Percentiles rank a stretch among this genome's conserved stretches.
Conservation (phyloP, 2,797 vertebrate species). For the Hydrocynus forskahlii region DNA sequence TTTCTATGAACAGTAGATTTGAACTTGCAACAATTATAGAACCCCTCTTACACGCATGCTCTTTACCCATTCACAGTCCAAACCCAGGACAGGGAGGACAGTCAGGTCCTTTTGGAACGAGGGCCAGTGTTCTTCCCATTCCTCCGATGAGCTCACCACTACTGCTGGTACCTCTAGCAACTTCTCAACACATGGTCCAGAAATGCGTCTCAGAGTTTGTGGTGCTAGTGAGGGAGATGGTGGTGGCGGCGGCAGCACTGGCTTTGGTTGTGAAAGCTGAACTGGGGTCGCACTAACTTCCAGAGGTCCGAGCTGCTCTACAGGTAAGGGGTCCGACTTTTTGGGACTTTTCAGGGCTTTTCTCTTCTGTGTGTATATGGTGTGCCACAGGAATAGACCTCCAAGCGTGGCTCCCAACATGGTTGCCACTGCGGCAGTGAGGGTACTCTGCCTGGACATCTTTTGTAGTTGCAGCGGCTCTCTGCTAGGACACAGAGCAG, state of each 20-base stretch:
- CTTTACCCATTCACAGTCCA: conserved; percentile 99
- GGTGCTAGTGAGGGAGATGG: neutral
- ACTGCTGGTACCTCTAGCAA: conserved; percentile 79
- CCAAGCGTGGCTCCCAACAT: conserved; percentile 85
- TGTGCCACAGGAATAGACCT: conserved; percentile 87
- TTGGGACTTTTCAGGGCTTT: conserved; percentile 55
- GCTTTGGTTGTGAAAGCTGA: conserved; percentile 5
- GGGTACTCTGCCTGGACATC: conserved; percentile 84
- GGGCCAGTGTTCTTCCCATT: conserved; percentile 87
- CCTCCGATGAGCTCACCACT: conserved; percentile 81
- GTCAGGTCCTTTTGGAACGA: conserved; percentile 83
- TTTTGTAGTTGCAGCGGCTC: conserved; percentile 24
- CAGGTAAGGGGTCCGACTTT: conserved; percentile 47
- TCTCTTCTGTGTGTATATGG: conserved; percentile 75
- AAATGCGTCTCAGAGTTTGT: conserved; percentile 40
- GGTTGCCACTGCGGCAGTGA: conserved; percentile 81
- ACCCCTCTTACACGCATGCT: conserved; percentile 67
- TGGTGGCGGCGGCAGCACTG: neutral
- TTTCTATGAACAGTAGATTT: neutral
- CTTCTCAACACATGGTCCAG: conserved; percentile 71
- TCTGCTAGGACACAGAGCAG: neutral
- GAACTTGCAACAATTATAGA: conserved; percentile 50
- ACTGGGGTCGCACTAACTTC: conserved; percentile 22
- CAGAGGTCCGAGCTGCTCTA: conserved; percentile 29
- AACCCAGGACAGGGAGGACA: conserved; percentile 87